Base-by-base conservation (phyloP, 1,140 invertebrate genomes). In the Theocolax elegans region DNA sequence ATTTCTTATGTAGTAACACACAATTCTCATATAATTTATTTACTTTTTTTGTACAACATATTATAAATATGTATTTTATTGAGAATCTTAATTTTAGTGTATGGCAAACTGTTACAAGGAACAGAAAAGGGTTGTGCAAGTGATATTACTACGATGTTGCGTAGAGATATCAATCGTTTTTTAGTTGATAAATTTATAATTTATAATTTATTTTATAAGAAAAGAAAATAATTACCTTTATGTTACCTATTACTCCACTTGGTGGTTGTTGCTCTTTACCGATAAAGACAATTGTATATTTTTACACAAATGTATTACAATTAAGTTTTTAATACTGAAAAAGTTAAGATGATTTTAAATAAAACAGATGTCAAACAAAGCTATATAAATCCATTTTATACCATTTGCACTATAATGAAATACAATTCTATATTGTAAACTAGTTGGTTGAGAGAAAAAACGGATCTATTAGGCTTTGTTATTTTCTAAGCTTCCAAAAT, bases 161-260 rank as follows among this genome's bases (percentile, higher is more conserved):
- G 31, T 35, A 35, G 10, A 35, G 10, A 35, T 10, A 10, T 6
- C 4, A 35, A 35, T 35, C 10, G 10, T 6, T 35, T 35, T 35
- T 35, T 10, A 6, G 10, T n/a, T n/a, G n/a, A n/a, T n/a, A n/a
- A n/a, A n/a, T n/a, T n/a, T n/a, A n/a, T n/a, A n/a, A n/a, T n/a
- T n/a, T n/a, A n/a, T n/a, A n/a, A n/a, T n/a, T n/a, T n/a, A n/a
- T n/a, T n/a, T n/a, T n/a, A n/a, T 29, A 2, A 27, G 7, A 27
- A 68, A 23, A 40, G 17, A 27, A 3, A 29, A 53, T 44, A 49
- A 42, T 67, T 58, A 67, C 13, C 29, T 19, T 49, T 59, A 0
- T 67, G 66, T 67, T 67, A 67, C 42, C 44, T 48, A 59, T 67
- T 49, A 49, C 42, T 59, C n/a, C 31, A 27, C n/a, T 13, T 27